These are phyloP conservation scores for Ophiothrix spiculata DNA, from an alignment of 35 echinoderm and acorn worm genomes.

Conservation along the genomic window DNA sequence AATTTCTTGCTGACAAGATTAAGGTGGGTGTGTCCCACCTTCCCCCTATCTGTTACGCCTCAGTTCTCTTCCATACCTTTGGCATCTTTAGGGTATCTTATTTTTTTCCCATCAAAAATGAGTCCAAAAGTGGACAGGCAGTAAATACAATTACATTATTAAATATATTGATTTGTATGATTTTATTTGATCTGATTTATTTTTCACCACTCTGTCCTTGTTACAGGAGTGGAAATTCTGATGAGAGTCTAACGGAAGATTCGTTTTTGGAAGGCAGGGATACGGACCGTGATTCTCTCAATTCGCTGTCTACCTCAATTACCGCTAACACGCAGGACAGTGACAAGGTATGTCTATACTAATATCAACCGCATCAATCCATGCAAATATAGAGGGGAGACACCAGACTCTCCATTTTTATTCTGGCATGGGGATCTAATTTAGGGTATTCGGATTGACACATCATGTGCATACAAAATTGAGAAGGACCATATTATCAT, in stretches of 20 bases:
- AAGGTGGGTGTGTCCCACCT: no score
- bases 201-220: neutral
- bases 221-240: conserved; percentile 67
- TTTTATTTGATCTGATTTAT: neutral
- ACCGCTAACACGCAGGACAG: conserved; percentile 57
- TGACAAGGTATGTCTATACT: conserved; percentile 80
- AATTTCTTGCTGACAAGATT: no score
- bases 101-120: neutral
- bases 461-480: no score
- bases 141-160: neutral
- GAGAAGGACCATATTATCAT: no score
- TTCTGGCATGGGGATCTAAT: no score
- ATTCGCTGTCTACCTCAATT: conserved; percentile 44
- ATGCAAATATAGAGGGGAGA: no score
- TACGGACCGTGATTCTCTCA: conserved; percentile 43
- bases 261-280: conserved; percentile 51
- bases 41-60: no score
- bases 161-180: neutral
- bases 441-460: no score
- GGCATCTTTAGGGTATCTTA: neutral
- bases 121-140: neutral
- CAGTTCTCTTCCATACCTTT: no score
- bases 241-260: conserved; percentile 74
- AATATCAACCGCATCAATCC: no score
- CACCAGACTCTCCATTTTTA: no score